These are phyloP conservation scores for Dione juno DNA, from an alignment of 2,888 invertebrate species.

Conservation along the genomic window DNA sequence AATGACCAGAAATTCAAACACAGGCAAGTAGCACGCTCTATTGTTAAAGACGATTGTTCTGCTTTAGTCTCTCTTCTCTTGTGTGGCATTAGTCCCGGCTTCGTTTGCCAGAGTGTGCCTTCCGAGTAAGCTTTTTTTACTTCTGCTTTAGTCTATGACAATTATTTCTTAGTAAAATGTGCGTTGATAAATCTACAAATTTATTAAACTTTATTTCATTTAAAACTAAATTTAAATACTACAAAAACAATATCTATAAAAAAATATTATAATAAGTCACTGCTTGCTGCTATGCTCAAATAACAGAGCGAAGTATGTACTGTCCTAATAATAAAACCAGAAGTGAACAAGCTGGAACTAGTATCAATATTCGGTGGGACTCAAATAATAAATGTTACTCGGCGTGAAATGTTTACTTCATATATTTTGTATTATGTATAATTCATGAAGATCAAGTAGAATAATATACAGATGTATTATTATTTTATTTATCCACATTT, in stretches of 20 bases:
- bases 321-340: constrained; percentile 12
- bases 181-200: too few species aligned
- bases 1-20: constrained; percentile 37
- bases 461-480: not conserved
- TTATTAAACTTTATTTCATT: too few species aligned
- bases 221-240: too few species aligned
- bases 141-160: too few species aligned
- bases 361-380: constrained; percentile 23
- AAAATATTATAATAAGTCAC: not conserved
- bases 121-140: too few species aligned
- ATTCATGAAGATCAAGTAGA: not conserved
- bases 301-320: not conserved
- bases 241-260: not conserved
- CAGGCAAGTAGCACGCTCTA: constrained; percentile 27
- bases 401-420: not conserved
- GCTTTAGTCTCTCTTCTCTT: constrained; percentile 10
- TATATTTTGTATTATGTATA: not conserved
- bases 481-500: not conserved
- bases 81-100: too few species aligned
- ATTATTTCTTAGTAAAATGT: too few species aligned
- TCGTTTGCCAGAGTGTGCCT: too few species aligned
- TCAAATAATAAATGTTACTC: not conserved
- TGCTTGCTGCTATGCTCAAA: not conserved
- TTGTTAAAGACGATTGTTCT: constrained; percentile 22
- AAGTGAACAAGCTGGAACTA: constrained; percentile 17